Conservation (phyloP, 2,113 vertebrate genomes). For the Balaenoptera acutorostrata region DNA sequence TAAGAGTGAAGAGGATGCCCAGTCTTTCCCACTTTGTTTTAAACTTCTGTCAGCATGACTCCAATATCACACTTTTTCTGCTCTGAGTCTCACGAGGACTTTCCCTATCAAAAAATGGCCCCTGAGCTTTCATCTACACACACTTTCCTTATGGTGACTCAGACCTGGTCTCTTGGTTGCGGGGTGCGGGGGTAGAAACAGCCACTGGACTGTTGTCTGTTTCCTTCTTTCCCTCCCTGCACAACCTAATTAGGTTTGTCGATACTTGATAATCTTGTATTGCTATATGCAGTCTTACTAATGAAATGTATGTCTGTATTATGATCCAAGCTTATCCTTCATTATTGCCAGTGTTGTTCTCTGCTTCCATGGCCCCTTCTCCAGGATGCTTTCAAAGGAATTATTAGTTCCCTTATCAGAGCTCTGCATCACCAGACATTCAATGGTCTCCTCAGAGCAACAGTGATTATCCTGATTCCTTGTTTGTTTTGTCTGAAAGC, state of each 20-base stretch:
- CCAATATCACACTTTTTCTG: background rate
- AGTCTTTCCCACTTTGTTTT: background rate
- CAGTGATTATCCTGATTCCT: background rate
- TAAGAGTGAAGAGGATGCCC: no score
- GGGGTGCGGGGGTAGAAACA: background rate
- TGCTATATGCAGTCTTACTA: background rate
- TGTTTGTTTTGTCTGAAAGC: background rate
- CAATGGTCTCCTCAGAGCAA: no score
- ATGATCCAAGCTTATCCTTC: background rate
- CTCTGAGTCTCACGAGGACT: background rate
- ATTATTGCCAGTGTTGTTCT: fast-evolving
- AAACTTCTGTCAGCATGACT: background rate
- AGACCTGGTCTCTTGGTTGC: background rate
- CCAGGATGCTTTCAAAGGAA: background rate
- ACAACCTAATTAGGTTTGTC: background rate
- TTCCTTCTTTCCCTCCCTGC: background rate
- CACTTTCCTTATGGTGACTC: background rate
- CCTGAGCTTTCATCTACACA: background rate
- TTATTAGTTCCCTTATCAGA: background rate
- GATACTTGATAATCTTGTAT: fast-evolving
- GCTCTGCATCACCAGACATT: fast-evolving
- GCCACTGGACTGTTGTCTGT: fast-evolving
- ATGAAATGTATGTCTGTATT: fast-evolving
- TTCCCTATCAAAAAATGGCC: background rate
- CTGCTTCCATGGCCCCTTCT: fast-evolving